Conservation (phyloP, 1,140 invertebrate genomes). For the Trinorchestia longiramus region DNA sequence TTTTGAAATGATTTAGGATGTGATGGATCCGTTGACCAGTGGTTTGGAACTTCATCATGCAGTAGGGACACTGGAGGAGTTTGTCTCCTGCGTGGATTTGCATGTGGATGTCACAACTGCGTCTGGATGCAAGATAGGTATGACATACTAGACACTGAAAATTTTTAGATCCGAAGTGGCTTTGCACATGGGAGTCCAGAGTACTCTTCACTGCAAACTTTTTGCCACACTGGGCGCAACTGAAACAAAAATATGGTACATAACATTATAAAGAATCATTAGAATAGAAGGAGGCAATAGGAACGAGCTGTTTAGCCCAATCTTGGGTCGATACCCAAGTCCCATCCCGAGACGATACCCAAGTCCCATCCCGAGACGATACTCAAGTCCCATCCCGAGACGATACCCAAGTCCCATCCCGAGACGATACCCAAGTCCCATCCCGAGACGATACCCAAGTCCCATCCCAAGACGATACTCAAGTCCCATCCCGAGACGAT, state of each 20-base stretch:
- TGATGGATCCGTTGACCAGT: conserved; percentile 64
- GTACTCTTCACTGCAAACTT: conserved; percentile 71
- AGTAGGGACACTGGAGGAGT: conserved; percentile 68
- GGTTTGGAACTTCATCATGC: conserved; percentile 67
- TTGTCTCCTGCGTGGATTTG: conserved; percentile 68
- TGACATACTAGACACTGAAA: conserved; percentile 71
- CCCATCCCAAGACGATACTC: too few relatives aligned
- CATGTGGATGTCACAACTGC: conserved; percentile 67
- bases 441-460: too few relatives aligned
- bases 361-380: too few relatives aligned
- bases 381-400: too few relatives aligned
- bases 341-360: too few relatives aligned
- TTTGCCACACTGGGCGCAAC: conserved; percentile 70
- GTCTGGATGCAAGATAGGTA: conserved; percentile 63
- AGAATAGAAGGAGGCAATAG: too few relatives aligned
- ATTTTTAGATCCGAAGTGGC: conserved; percentile 72
- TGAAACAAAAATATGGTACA: neutral
- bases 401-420: too few relatives aligned
- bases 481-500: too few relatives aligned
- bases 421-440: too few relatives aligned
- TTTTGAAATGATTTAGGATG: conserved; percentile 63
- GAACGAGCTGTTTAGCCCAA: too few relatives aligned
- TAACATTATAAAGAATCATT: too few relatives aligned
- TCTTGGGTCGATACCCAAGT: too few relatives aligned
- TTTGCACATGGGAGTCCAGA: conserved; percentile 72